Percentiles rank a stretch among this genome's conserved stretches.
phyloP scores from a whole-genome alignment of 2,113 vertebrate genomes.

The Mustela lutreola region DNA sequence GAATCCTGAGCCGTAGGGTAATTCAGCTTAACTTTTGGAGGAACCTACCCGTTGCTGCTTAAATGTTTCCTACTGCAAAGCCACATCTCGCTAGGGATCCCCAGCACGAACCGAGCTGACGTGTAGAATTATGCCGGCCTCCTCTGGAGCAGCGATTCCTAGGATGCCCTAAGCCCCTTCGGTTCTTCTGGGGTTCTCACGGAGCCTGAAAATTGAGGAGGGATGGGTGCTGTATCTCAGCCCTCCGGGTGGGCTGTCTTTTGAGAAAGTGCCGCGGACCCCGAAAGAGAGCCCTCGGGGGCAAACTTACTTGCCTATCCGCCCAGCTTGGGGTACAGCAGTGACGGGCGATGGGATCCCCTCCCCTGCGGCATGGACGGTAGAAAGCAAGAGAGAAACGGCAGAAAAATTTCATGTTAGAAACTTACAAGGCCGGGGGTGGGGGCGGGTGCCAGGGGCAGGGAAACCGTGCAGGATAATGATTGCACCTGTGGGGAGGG shows the following conservation, averaged over 20 bases:
- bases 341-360: rapidly evolving
- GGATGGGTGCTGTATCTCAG: background rate
- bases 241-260: background rate
- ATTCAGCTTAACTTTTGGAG: background rate
- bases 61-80: background rate
- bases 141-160: background rate
- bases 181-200: background rate
- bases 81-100: background rate
- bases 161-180: rapidly evolving
- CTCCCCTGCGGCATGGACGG: background rate
- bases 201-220: background rate
- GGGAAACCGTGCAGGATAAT: no score
- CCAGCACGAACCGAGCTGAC: background rate
- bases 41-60: background rate
- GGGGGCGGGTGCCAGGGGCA: background rate
- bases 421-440: background rate
- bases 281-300: background rate
- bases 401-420: background rate
- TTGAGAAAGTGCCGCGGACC: background rate
- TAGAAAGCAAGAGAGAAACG: background rate
- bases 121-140: background rate
- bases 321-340: background rate
- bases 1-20: background rate
- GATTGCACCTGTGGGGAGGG: background rate
- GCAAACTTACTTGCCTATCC: background rate